Base-by-base conservation (phyloP, 2,113 vertebrate genomes). In the Percina caprodes region DNA sequence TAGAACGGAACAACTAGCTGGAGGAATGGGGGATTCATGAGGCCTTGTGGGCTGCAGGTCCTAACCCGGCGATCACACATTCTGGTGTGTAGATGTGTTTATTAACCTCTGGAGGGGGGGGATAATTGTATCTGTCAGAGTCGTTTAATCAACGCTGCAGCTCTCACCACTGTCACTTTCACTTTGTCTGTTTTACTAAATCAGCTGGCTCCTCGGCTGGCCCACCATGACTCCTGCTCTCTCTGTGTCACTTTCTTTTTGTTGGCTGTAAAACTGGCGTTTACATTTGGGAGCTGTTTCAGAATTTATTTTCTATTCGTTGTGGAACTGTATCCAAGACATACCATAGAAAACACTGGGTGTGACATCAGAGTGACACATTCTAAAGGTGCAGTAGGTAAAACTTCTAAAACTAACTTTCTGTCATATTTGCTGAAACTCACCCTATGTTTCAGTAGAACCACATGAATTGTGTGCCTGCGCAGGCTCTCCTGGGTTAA, bases 91-190 rank as follows among this genome's bases (percentile, higher is more conserved):
- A 91, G 90, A 93, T 89, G 89, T 93, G 93, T 92, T 92, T 88
- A 92, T 94, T 93, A 93, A 94, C 92, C 93, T 91, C 88, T 85
- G 86, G 80, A 89, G 88, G 63, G 88, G 30, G 52, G 82, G 75
- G 85, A 88, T 94, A 93, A 94, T 94, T 92, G 91, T 91, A 85
- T 93, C 93, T 93, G 93, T 94, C 93, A 94, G 91, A 92, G 82
- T 85, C 80, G 83, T 90, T 94, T 94, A 94, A 92, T 92, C 91
- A 87, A 83, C 45, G 54, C 88, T 67, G 85, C 88, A 60, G 74
- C 86, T 82, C 83, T 56, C 61, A 16, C 77, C 68, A 69, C 83
- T 77, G 88, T 92, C 91, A 84, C 88, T 88, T 91, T 90, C 91
- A 90, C 86, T 93, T 87, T 89, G 77, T 79, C 80, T 85, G 66